Conservation (phyloP, 2,113 vertebrate genomes). For the Uria aalge region DNA sequence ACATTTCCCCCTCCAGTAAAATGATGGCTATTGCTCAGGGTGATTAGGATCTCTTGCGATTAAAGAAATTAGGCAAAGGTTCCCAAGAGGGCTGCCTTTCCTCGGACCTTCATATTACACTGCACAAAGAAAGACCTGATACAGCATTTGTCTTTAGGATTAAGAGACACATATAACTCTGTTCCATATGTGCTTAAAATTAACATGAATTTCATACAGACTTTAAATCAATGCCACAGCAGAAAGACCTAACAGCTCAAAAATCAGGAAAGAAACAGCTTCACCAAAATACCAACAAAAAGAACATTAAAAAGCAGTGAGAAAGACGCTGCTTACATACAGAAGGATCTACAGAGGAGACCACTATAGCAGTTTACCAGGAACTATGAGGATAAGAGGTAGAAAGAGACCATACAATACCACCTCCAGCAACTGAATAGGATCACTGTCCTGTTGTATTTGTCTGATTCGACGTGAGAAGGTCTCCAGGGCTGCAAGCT, state of each 20-base stretch:
- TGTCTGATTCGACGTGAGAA: constrained; percentile 25
- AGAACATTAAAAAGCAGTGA: not conserved
- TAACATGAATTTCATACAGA: not conserved
- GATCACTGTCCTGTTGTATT: constrained; percentile 49
- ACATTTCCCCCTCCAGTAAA: not conserved
- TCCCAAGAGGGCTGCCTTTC: not conserved
- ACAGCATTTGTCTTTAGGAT: not conserved
- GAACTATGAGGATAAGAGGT: not conserved
- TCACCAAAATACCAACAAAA: not conserved
- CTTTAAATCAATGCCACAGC: not conserved
- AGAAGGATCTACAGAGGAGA: not conserved
- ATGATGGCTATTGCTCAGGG: not conserved
- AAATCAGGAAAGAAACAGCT: not conserved
- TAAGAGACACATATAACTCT: not conserved
- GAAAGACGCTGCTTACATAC: not conserved
- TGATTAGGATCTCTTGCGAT: not conserved
- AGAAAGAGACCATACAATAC: not conserved
- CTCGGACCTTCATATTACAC: not conserved
- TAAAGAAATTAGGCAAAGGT: not conserved
- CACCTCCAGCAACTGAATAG: constrained; percentile 71
- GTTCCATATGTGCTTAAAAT: not conserved
- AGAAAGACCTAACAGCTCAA: not conserved
- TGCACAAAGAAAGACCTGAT: not conserved
- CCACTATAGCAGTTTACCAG: not conserved
- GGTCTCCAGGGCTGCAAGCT: constrained; percentile 16